Conservation (phyloP, 2,888 invertebrate genomes). For the Margaritifera margaritifera region DNA sequence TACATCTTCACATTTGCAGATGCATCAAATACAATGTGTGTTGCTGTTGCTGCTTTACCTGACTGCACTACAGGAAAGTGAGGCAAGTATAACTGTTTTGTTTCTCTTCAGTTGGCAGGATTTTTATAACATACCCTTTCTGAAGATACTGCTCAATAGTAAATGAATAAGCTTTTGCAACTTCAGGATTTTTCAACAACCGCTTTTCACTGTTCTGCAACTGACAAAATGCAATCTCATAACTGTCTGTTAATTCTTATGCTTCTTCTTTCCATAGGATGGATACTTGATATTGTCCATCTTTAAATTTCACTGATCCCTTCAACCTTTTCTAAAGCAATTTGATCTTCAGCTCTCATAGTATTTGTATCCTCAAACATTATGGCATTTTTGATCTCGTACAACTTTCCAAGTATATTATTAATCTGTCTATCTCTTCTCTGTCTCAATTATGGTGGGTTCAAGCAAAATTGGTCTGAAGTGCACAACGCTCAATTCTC, state of each 20-base stretch:
- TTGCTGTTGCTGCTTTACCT: too few relatives aligned
- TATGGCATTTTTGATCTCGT: constrained; percentile 20
- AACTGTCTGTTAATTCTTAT: constrained; percentile 16
- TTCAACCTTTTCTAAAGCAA: constrained; percentile 5
- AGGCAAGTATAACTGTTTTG: too few relatives aligned
- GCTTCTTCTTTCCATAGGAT: constrained; percentile 27
- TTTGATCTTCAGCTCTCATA: constrained; percentile 5
- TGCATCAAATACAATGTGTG: too few relatives aligned
- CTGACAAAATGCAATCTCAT: constrained; percentile 13
- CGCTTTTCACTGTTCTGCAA: constrained; percentile 21
- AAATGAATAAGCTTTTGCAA: constrained; percentile 13
- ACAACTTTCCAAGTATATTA: constrained; percentile 15
- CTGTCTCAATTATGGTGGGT: constrained; percentile 6
- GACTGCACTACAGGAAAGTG: too few relatives aligned
- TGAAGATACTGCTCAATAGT: constrained; percentile 17
- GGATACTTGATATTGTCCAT: constrained; percentile 22
- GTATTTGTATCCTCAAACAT: not conserved
- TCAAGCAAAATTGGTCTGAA: not conserved
- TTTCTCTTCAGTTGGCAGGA: not conserved
- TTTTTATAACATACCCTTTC: constrained; percentile 19
- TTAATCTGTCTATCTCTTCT: constrained; percentile 5
- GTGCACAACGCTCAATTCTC: too few relatives aligned
- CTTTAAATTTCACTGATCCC: constrained; percentile 3
- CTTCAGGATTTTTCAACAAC: constrained; percentile 13
- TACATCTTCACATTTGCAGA: too few relatives aligned